Base-by-base conservation (phyloP, 2,797 vertebrate genomes). In the Toxotes lorentzi region DNA sequence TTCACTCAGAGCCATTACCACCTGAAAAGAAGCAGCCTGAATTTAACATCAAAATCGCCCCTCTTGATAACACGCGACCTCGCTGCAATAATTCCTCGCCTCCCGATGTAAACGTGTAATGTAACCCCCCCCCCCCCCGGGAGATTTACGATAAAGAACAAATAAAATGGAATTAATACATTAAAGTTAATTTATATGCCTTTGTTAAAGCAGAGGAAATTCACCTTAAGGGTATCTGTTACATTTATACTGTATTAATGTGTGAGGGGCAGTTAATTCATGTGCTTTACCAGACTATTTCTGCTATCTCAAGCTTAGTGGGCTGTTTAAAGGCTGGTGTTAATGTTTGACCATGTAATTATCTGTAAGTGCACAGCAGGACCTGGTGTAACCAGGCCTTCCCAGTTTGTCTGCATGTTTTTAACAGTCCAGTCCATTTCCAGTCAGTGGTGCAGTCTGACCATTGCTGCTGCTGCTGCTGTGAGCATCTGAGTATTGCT, bases 221-320 rank as follows among this genome's bases (percentile, higher is more conserved):
- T 84, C 93, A 95, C 94, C 95, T 83, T 83, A 81, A 92, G 88
- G 90, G 93, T 93, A 83, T 86, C 94, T 92, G 94, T 95, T 96
- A 96, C 94, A 54, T 95, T 96, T 95, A 94, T 91, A 88, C 88
- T 95, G 93, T 95, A 94, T 95, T 96, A 95, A 95, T 94, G 73
- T 88, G 94, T 93, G 87, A 59, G 50, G 63, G 65, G 63, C 51
- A 92, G 94, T 94, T 95, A 78, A 90, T 89, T 83, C 79, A 82
- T 65, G 64, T 56, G 74, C 48, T 77, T 73, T 74, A 73, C 30
- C 32, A 43, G 63, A 78, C 62, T 62, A 10, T 34, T 70, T 64
- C 78, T 66, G 77, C 66, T 21, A 58, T 78, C 58, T 87, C 63
- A 41, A 59, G 74, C 66, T 73, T 51, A 58, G 68, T 73, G 67